Evolutionary conservation across 2,797 vertebrate genomes (phyloP).

Genomic region (Danionella dracula): DNA sequence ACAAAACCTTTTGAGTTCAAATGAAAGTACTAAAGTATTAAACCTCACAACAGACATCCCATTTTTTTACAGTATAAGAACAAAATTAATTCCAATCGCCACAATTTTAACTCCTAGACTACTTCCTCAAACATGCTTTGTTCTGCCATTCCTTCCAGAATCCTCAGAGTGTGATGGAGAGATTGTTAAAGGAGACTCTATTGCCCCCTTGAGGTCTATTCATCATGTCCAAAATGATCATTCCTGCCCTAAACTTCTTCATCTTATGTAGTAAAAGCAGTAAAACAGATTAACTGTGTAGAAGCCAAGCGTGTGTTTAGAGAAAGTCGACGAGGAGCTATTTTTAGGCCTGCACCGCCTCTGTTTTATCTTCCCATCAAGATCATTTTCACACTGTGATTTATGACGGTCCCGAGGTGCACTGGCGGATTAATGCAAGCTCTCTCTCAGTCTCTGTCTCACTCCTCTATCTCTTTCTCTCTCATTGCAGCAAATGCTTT

Average conservation of each 20-base stretch:
- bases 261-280: neutral
- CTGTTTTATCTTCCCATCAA: neutral
- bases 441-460: neutral
- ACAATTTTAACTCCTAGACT: too few species aligned
- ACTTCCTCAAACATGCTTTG: too few species aligned
- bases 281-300: neutral
- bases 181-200: neutral
- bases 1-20: too few species aligned
- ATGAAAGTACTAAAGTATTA: too few species aligned
- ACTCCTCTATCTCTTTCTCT: too few species aligned
- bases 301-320: neutral
- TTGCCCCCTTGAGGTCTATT: constrained; percentile 2
- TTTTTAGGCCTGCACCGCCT: neutral
- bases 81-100: too few species aligned
- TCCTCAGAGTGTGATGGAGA: too few species aligned
- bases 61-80: too few species aligned
- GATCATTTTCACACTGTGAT: constrained; percentile 8
- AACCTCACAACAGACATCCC: too few species aligned
- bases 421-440: constrained; percentile 27
- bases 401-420: constrained; percentile 18
- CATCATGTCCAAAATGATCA: neutral
- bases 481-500: too few species aligned
- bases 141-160: too few species aligned
- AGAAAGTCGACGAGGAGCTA: neutral
- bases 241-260: neutral